Evolutionary conservation across 2,113 vertebrate genomes (phyloP).

Genomic region (Mustela nigripes): DNA sequence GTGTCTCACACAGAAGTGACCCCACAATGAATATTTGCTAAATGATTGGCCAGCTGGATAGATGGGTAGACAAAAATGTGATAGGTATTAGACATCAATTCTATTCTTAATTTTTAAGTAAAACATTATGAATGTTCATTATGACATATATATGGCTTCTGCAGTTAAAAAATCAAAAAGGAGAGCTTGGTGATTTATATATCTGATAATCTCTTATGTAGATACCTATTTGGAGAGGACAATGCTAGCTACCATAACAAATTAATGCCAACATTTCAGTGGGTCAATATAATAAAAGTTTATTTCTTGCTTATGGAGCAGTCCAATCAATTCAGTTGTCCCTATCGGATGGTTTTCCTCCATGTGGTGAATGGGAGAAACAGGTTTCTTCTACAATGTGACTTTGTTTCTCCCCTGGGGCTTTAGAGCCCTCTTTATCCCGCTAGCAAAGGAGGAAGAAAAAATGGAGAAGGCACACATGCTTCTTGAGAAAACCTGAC

Average conservation of each 20-base stretch:
- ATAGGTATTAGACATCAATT: not conserved
- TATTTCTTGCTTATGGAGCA: not conserved
- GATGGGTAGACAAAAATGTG: not conserved
- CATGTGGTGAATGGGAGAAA: not conserved
- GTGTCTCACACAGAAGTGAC: not conserved
- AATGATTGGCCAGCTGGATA: not conserved
- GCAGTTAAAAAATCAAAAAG: not conserved
- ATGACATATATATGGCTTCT: not conserved
- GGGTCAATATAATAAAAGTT: not conserved
- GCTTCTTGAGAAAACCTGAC: not conserved
- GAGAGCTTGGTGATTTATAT: not conserved
- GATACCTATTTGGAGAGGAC: not conserved
- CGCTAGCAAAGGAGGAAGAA: not conserved
- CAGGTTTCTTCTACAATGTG: not conserved
- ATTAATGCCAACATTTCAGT: not conserved
- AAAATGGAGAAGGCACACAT: not conserved
- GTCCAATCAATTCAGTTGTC: not conserved
- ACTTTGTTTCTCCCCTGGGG: not conserved
- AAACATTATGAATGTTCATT: not conserved
- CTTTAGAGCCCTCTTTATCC: not conserved
- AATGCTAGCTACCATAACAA: not conserved
- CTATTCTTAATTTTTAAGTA: slow-evolving; percentile 1
- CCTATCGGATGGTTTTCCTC: not conserved
- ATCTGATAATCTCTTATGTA: not conserved
- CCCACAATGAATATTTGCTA: not conserved